Base-by-base conservation (phyloP, 2,113 vertebrate genomes). In the Rhinogobius similis region DNA sequence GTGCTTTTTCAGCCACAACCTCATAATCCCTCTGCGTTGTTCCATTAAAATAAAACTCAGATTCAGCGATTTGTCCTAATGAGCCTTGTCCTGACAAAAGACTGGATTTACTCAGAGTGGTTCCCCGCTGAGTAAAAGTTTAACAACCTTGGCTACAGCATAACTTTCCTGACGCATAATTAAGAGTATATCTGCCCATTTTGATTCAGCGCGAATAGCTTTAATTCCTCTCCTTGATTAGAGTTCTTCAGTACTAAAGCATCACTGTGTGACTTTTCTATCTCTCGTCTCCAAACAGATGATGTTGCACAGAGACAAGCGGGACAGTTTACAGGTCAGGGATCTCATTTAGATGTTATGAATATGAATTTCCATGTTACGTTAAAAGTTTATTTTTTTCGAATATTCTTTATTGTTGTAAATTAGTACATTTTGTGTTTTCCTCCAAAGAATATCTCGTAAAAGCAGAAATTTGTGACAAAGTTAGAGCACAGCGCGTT, bases 31-130 rank as follows among this genome's bases (percentile, higher is more conserved):
- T 32, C 8, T 67, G 75, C 69, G 73, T 62, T 32, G 64, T 72
- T 70, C n/a, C 58, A 44, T 82, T 67, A 56, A 67, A 72, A 69
- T 56, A 64, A 73, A 82, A 73, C 71, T 68, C 62, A 39, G 55
- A 68, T 74, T 81, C 70, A 83, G 79, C 71, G 3, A 67, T 87
- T 86, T 65, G 55, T 85, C 73, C 79, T 81, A 83, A 90, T 80
- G 80, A 89, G 75, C 55, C 59, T 71, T 46, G 0, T 62, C 71
- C 26, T 7, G 24, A 68, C 68, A 65, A 69, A 43, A 73, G n/a
- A 44, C 68, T 58, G 48, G 44, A 75, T 76, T 78, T 65, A 44
- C 61, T 67, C 1, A 5, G 26, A 50, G 67, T 32, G 24, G 36
- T 27, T 66, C 76, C 74, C 69, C 56, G 62, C 55, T 50, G 46